Conservation (phyloP, 2,113 vertebrate species). For the Ascaphus truei region DNA sequence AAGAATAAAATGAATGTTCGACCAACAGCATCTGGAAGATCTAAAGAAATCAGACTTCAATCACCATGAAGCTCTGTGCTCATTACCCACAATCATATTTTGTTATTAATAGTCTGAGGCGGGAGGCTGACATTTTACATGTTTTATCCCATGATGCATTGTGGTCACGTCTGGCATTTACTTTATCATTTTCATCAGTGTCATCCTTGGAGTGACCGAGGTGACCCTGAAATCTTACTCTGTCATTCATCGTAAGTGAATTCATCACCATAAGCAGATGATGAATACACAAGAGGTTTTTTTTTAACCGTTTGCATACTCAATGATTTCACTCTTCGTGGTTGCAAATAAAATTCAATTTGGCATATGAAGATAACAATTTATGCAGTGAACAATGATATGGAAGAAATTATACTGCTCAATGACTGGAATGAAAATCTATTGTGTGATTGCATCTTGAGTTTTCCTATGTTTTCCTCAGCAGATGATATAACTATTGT, state of each 20-base stretch:
- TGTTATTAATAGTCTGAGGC: slow-evolving; percentile 72
- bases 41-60: slow-evolving; percentile 70
- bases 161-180: slow-evolving; percentile 81
- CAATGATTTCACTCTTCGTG: slow-evolving; percentile 83
- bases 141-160: slow-evolving; percentile 69
- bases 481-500: slow-evolving; percentile 41
- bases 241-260: slow-evolving; percentile 86
- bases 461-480: slow-evolving; percentile 52
- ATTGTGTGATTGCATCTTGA: slow-evolving; percentile 45
- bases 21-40: slow-evolving; percentile 73
- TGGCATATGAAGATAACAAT: slow-evolving; percentile 83
- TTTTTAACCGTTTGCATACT: slow-evolving; percentile 84
- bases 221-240: slow-evolving; percentile 76
- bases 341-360: slow-evolving; percentile 67
- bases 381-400: slow-evolving; percentile 70
- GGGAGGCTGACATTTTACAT: slow-evolving; percentile 71
- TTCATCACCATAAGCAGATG: slow-evolving; percentile 83
- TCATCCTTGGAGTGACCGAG: slow-evolving; percentile 67
- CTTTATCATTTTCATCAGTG: slow-evolving; percentile 74
- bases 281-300: slow-evolving; percentile 67
- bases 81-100: slow-evolving; percentile 71
- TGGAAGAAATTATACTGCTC: slow-evolving; percentile 71
- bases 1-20: slow-evolving; percentile 63
- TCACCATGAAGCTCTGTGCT: slow-evolving; percentile 71
- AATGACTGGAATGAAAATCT: slow-evolving; percentile 65